phyloP scores from a whole-genome alignment of 1,140 invertebrate species.

The Pseudomyrmex concolor region DNA sequence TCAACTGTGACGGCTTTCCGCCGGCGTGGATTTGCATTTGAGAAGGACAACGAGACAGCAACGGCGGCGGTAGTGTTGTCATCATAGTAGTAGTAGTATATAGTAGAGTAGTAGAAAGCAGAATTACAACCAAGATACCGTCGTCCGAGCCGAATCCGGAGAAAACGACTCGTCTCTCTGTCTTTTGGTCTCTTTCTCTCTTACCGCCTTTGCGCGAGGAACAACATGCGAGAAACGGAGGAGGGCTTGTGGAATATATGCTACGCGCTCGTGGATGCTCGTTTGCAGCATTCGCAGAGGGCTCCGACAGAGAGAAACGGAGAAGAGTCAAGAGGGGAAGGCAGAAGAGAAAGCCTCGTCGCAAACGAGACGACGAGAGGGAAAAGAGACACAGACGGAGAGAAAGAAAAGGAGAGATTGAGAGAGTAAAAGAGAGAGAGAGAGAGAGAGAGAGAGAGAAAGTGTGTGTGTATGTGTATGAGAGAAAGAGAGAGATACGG shows the following conservation, averaged over 20 bases:
- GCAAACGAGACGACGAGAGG: constrained; percentile 27
- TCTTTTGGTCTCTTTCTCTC: neutral
- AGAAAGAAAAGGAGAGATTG: constrained; percentile 37
- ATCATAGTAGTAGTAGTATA: too few relatives aligned
- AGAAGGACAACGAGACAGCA: neutral
- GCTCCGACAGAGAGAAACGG: constrained; percentile 56
- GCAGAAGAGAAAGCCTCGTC: constrained; percentile 39
- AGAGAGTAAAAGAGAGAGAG: neutral
- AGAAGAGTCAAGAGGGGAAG: constrained; percentile 18
- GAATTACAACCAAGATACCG: constrained; percentile 44
- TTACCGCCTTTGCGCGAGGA: constrained; percentile 40
- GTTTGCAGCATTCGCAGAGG: constrained; percentile 67
- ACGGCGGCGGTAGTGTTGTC: too few relatives aligned
- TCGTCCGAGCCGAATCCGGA: constrained; percentile 33
- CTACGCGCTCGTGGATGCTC: constrained; percentile 74
- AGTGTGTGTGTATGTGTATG: neutral
- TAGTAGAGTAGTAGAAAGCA: neutral
- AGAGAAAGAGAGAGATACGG: constrained; percentile 8
- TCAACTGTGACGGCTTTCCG: constrained; percentile 34
- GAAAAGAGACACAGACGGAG: constrained; percentile 38
- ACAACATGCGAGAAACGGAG: constrained; percentile 25
- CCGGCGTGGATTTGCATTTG: constrained; percentile 32
- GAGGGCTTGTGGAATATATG: constrained; percentile 69
- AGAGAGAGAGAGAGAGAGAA: too few relatives aligned
- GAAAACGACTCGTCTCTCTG: constrained; percentile 19